A percentile compares a stretch with the other conserved stretches of the same genome.
Evolutionary conservation across 2,888 invertebrate species (phyloP).

Genomic region (Matsumyia berberina): DNA sequence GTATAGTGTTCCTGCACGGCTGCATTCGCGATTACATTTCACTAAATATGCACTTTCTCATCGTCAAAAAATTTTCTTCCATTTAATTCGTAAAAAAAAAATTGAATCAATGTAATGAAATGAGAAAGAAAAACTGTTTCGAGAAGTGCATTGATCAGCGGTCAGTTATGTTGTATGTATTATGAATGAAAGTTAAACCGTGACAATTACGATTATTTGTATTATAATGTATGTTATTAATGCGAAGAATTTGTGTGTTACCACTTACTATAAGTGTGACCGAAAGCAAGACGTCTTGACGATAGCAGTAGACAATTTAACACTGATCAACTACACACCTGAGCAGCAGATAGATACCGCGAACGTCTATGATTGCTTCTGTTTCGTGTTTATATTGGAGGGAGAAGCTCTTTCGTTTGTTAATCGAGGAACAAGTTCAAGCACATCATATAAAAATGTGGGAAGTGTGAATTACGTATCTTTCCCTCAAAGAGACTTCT

Average conservation of each 20-base stretch:
- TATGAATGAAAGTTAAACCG: not conserved
- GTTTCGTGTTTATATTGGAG: conserved; percentile 43
- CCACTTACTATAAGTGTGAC: conserved; percentile 8
- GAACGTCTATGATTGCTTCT: conserved; percentile 11
- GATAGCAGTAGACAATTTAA: conserved; percentile 45
- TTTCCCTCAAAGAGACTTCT: not conserved
- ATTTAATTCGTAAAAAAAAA: not conserved
- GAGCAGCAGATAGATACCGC: conserved; percentile 33
- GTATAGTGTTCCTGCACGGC: not conserved
- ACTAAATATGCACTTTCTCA: conserved; percentile 21
- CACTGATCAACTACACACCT: conserved; percentile 49
- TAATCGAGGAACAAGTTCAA: conserved; percentile 22
- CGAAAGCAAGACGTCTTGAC: conserved; percentile 24
- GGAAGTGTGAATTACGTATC: not conserved
- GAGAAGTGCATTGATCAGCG: not conserved
- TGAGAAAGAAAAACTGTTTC: not conserved
- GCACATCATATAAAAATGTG: not conserved
- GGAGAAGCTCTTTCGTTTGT: conserved; percentile 38
- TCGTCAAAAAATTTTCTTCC: not conserved
- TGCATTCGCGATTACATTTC: conserved; percentile 18
- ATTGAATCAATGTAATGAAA: not conserved
- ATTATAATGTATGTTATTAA: too few relatives aligned
- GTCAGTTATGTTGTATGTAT: not conserved
- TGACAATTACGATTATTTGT: not conserved
- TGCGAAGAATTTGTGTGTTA: not conserved